Percentiles rank a stretch among this genome's conserved stretches.
Conservation (phyloP, 2,888 invertebrate genomes). For the Torymus texanus region DNA sequence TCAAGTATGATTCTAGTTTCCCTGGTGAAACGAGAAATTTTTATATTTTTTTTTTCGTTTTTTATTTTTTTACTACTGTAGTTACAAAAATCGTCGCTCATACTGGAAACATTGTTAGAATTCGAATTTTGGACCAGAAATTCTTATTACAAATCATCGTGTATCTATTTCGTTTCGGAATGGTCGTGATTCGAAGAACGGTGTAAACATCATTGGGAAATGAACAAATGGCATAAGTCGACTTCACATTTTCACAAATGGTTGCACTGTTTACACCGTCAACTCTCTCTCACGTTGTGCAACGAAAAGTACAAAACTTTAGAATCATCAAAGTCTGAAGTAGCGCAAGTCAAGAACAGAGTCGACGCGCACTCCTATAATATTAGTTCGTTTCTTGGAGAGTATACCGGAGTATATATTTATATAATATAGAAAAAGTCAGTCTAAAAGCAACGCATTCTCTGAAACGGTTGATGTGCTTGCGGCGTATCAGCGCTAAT, state of each 20-base stretch:
- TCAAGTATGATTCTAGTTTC: conserved; percentile 54
- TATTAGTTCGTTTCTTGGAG: neutral
- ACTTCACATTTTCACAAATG: neutral
- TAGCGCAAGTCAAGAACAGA: conserved; percentile 33
- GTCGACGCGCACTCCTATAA: neutral
- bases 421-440: conserved; percentile 29
- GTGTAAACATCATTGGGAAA: no score
- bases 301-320: neutral
- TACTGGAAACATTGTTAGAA: conserved; percentile 40
- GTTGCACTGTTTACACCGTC: neutral
- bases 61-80: conserved; percentile 15
- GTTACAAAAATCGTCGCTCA: conserved; percentile 38
- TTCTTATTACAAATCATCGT: neutral
- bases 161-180: neutral
- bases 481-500: conserved; percentile 40
- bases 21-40: conserved; percentile 18
- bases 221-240: no score
- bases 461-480: conserved; percentile 50
- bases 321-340: conserved; percentile 24
- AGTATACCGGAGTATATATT: neutral
- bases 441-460: conserved; percentile 52
- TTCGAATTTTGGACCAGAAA: conserved; percentile 37
- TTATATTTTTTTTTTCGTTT: conserved; percentile 9
- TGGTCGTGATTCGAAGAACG: neutral
- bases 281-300: neutral